Base-by-base conservation (phyloP, 2,113 vertebrate species). In the Chaetodon auriga region DNA sequence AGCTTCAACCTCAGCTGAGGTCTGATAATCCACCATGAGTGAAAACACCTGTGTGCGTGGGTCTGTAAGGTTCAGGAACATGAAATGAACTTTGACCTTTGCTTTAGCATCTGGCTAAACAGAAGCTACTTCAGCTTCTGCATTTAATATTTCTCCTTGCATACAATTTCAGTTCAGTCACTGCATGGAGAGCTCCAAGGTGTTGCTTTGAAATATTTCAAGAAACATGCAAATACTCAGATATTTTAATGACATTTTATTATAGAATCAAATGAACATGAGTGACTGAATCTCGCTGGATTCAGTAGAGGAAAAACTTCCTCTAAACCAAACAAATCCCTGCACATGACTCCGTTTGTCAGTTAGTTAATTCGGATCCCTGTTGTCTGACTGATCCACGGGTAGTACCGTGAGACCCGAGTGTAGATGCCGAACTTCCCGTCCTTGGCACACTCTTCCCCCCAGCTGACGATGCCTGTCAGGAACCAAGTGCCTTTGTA, bases 381-480 rank as follows among this genome's bases (percentile, higher is more conserved):
- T 81, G 95, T 95, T 69, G 68, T 93, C 0, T 93, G 81, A 78
- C 88, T 95, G 86, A 99, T 97, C 98, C 98, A 99, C 14, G 68
- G 54, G 35, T 95, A 90, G 30, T 97, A 99, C 9, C 71, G 86
- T 0, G 97, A 96, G 2, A 99, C 87, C 30, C 94, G 95, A 41
- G 98, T 99, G 92, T 99, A 99, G 86, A 99, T 41, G 70, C 98
- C 98, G 0, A 97, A 99, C 86, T 97, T 99, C 1, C 96, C 97
- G 0, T 96, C 93, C 63, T 90, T 83, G 80, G 98, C 98, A 3
- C 98, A 99, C 5, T 96, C 95, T 84, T 99, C 97, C 0, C 98
- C 98, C 98, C 98, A 99, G 93, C 98, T 99, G 74, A 98, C 95
- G 55, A 99, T 96, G 11, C 98, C 98, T 0, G 97, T 99, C 69